Percentiles rank a stretch among this genome's conserved stretches.
Conservation (phyloP, 2,797 vertebrate species). For the Thripadectes ignobilis region DNA sequence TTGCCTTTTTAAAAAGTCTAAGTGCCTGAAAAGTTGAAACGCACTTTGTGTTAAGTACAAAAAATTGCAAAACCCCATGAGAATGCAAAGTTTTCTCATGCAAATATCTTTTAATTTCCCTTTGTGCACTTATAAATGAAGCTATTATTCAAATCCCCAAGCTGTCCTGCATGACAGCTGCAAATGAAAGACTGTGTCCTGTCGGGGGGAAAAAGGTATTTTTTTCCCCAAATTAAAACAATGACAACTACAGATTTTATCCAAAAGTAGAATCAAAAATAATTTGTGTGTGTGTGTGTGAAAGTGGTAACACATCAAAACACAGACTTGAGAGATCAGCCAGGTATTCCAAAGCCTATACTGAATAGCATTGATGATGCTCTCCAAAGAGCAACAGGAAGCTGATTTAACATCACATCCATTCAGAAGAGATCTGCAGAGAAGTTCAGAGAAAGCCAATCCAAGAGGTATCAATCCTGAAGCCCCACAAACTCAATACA, state of each 20-base stretch:
- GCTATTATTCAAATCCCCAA: background rate
- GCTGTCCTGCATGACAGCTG: background rate
- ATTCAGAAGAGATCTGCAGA: background rate
- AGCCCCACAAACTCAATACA: background rate
- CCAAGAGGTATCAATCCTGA: background rate
- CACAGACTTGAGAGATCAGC: background rate
- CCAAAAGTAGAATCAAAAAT: background rate
- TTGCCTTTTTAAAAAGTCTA: background rate
- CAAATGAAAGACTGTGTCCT: background rate
- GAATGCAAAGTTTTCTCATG: background rate
- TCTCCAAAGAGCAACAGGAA: background rate
- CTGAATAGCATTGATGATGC: fast-evolving
- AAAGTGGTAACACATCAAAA: background rate
- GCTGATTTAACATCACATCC: background rate
- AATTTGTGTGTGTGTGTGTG: background rate
- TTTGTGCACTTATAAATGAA: background rate
- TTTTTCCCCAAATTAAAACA: background rate
- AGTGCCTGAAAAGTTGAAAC: background rate
- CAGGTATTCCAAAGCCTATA: background rate
- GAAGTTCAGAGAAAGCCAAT: background rate
- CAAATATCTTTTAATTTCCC: background rate
- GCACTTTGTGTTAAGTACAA: background rate
- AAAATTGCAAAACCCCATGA: background rate
- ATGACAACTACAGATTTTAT: background rate
- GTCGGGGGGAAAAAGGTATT: fast-evolving